A percentile compares a stretch with the other conserved stretches of the same genome.
Evolutionary conservation across 2,888 invertebrate genomes (phyloP).

Genomic region (Hypsopygia costalis): DNA sequence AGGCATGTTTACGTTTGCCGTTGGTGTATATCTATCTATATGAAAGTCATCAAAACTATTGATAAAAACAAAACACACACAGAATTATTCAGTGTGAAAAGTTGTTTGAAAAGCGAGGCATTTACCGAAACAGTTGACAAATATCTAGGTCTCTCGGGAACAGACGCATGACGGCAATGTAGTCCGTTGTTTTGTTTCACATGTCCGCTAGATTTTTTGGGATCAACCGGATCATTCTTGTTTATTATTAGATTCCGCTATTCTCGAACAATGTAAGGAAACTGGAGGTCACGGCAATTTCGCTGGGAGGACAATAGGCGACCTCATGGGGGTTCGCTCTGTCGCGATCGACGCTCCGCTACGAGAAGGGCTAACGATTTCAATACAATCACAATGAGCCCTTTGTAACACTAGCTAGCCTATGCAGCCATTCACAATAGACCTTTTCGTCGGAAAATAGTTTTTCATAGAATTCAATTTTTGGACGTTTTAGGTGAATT

Average conservation of each 20-base stretch:
- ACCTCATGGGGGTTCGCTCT: slow-evolving; percentile 31
- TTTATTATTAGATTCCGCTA: slow-evolving; percentile 31
- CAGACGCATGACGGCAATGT: neutral
- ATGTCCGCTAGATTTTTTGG: slow-evolving; percentile 8
- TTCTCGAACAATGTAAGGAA: slow-evolving; percentile 32
- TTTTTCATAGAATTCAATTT: slow-evolving; percentile 16
- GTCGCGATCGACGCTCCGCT: slow-evolving; percentile 28
- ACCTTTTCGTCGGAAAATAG: slow-evolving; percentile 14
- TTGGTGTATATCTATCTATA: too few relatives aligned
- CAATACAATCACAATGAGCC: slow-evolving; percentile 32
- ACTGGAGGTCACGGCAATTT: slow-evolving; percentile 32
- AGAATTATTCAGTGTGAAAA: neutral
- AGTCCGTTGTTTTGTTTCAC: slow-evolving; percentile 4
- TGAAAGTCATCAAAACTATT: too few relatives aligned
- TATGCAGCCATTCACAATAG: slow-evolving; percentile 17
- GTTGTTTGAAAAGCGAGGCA: neutral
- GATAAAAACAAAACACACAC: too few relatives aligned
- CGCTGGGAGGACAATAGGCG: slow-evolving; percentile 33
- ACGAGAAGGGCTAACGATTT: slow-evolving; percentile 32
- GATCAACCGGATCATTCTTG: slow-evolving; percentile 10
- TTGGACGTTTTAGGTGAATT: slow-evolving; percentile 13
- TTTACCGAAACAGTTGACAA: slow-evolving; percentile 3
- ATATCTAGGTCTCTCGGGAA: slow-evolving; percentile 5
- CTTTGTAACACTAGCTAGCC: slow-evolving; percentile 20
- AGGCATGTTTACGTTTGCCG: too few relatives aligned